A percentile compares a stretch with the other conserved stretches of the same genome.
These are phyloP conservation scores for Columbina picui DNA, from an alignment of 2,113 vertebrate genomes.

Conservation along the genomic window DNA sequence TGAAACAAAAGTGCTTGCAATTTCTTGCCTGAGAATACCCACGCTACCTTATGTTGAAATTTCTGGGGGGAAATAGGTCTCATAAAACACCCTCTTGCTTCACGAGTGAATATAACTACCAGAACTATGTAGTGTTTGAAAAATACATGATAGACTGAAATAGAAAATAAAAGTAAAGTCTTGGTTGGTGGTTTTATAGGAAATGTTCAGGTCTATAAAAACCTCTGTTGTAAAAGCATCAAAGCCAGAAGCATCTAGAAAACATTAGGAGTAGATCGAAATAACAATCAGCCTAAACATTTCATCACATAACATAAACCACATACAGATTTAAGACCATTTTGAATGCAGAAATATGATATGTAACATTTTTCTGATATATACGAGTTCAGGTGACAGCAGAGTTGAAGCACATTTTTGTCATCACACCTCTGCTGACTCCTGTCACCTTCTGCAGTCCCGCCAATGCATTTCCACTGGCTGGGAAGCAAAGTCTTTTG, in stretches of 20 bases:
- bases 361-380: background rate
- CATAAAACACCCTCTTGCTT: slow-evolving; percentile 4
- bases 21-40: background rate
- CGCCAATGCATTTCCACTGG: background rate
- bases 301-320: background rate
- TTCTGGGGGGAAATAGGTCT: background rate
- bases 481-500: background rate
- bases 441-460: background rate
- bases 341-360: background rate
- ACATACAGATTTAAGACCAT: background rate
- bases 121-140: slow-evolving; percentile 22
- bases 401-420: background rate
- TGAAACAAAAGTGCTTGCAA: slow-evolving; percentile 12
- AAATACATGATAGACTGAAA: background rate
- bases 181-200: slow-evolving; percentile 6
- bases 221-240: background rate
- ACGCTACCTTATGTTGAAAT: background rate
- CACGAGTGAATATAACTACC: background rate
- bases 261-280: background rate
- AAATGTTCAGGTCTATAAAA: slow-evolving; percentile 20
- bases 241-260: slow-evolving; percentile 4
- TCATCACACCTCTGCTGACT: background rate
- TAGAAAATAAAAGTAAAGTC: background rate
- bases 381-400: background rate
- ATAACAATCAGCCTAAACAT: background rate